These are phyloP conservation scores for Calidris pugnax DNA, from an alignment of 2,113 vertebrate species.

Conservation along the genomic window DNA sequence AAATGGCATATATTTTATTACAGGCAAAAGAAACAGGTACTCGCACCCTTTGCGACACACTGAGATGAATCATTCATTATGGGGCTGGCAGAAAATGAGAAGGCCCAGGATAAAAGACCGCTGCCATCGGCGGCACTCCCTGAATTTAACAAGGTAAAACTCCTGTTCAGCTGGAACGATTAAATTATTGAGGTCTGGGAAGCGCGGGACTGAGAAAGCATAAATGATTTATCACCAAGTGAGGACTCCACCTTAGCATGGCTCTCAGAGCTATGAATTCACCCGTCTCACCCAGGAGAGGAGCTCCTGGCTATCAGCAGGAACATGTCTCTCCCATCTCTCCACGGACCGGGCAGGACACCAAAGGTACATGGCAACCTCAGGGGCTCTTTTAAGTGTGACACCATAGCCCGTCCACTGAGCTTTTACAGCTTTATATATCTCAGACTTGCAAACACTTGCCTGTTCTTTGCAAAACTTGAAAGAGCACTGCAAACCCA, in stretches of 20 bases:
- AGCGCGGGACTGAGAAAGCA: not conserved
- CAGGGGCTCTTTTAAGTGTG: not conserved
- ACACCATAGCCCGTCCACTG: rapidly evolving
- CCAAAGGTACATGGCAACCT: not conserved
- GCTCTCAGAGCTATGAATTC: not conserved
- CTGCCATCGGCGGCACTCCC: not conserved
- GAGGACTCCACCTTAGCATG: not conserved
- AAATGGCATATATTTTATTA: not conserved
- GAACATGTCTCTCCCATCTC: rapidly evolving
- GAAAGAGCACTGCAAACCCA: not conserved
- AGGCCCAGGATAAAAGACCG: constrained; percentile 37
- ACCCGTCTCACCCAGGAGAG: not conserved
- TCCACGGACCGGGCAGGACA: not conserved
- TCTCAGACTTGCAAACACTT: not conserved
- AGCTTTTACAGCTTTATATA: not conserved
- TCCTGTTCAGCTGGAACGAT: constrained; percentile 6
- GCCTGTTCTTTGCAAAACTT: not conserved
- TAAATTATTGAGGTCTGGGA: constrained; percentile 13
- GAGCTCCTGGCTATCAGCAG: not conserved
- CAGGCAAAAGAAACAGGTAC: not conserved
- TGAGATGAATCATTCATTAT: constrained; percentile 35
- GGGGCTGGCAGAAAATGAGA: constrained; percentile 34
- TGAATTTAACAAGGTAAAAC: constrained; percentile 48
- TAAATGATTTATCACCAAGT: constrained; percentile 15
- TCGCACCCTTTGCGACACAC: not conserved